Evolutionary conservation across 2,797 vertebrate genomes (phyloP), one percentile per base, ranked within the genome.

Genomic region (Hydrolagus colliei): DNA sequence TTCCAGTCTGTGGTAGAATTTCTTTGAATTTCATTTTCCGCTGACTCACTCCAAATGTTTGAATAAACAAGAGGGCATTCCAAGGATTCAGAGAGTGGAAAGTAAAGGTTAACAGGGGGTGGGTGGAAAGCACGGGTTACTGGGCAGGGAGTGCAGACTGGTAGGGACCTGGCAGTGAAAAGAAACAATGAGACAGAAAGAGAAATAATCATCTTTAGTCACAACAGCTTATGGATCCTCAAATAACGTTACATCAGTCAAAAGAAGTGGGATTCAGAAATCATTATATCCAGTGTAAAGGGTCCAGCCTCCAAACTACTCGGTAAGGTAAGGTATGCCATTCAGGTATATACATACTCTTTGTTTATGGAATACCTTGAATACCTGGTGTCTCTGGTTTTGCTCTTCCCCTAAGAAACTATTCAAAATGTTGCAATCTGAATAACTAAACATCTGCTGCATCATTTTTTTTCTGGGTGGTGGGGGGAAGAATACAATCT

Each of bases 41-140:
- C 88, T 90, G 88, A 75, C 88, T 86, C 88, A 87, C 88, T 91
- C 88, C 85, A 89, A 91, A 91, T 86, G 88, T 90, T 89, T 87
- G 87, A 90, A 89, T 89, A 88, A 92, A 91, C 90, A 87, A 90
- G 90, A 89, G 88, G 89, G 88, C 91, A 91, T 91, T 92, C 91
- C 91, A 87, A 85, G 16, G 87, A 90, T 86, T 88, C 88, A 91
- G 89, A 90, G 76, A 88, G 89, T 90, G 89, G 90, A 91, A 91
- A 88, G 27, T 82, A 71, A 84, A 84, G 79, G 32, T 71, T 52
- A 71, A 84, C 79, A 84, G 79, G 79, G 65, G 79, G 35, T 67
- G 20, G 78, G 35, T 10, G 16, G 62, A 62, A 82, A 80, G 67
- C 77, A 65, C 9, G 78, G 27, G 62, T 41, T 35, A 82, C 77